Evolutionary conservation across 2,888 invertebrate genomes (phyloP).

Genomic region (Eudasyphora cyanicolor): DNA sequence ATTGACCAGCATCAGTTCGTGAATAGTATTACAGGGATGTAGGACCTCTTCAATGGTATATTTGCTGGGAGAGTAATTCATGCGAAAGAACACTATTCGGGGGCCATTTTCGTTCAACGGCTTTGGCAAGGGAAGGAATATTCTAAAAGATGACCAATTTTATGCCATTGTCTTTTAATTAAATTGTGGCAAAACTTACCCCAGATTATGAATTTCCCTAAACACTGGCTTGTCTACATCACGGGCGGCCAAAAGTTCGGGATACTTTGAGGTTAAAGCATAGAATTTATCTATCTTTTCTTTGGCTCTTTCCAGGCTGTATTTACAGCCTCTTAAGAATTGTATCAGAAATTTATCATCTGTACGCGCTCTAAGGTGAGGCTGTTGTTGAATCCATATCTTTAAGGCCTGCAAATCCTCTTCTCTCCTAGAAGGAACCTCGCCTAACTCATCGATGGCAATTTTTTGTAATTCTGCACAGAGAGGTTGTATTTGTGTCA

Average conservation of each 20-base stretch:
- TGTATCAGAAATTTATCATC: slow-evolving; percentile 81
- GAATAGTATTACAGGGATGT: slow-evolving; percentile 75
- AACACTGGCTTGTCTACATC: neutral
- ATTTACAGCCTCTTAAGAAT: slow-evolving; percentile 82
- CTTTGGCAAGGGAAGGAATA: slow-evolving; percentile 70
- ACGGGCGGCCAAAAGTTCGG: slow-evolving; percentile 80
- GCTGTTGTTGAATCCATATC: slow-evolving; percentile 81
- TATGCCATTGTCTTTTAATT: neutral
- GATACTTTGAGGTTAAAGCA: slow-evolving; percentile 81
- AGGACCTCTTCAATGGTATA: slow-evolving; percentile 81
- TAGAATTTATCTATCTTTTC: slow-evolving; percentile 83
- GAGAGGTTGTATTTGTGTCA: slow-evolving; percentile 70
- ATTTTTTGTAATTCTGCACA: slow-evolving; percentile 72
- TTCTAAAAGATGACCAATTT: slow-evolving; percentile 44
- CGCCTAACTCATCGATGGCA: slow-evolving; percentile 80
- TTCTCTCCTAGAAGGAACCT: slow-evolving; percentile 77
- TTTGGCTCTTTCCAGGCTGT: slow-evolving; percentile 82
- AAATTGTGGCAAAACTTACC: neutral
- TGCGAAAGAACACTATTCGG: slow-evolving; percentile 80
- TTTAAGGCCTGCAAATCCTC: slow-evolving; percentile 79
- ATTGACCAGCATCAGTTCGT: slow-evolving; percentile 82
- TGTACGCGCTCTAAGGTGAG: slow-evolving; percentile 79
- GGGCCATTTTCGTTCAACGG: slow-evolving; percentile 80
- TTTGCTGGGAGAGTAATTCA: slow-evolving; percentile 81
- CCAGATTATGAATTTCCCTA: neutral